A percentile compares a stretch with the other conserved stretches of the same genome.
Evolutionary conservation across 2,888 invertebrate species (phyloP).

Genomic region (Volucella inflata): DNA sequence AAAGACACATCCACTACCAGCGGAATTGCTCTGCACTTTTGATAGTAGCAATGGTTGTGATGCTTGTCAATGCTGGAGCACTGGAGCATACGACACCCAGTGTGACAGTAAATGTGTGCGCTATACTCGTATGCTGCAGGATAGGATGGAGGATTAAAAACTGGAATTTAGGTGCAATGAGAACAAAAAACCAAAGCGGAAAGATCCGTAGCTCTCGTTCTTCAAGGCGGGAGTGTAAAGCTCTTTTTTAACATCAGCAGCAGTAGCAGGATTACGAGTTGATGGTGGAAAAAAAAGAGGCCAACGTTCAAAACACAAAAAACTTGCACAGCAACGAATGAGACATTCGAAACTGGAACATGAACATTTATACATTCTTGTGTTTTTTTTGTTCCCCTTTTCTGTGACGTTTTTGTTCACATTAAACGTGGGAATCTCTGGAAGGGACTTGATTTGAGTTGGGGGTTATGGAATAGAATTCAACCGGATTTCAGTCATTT

Average conservation of each 20-base stretch:
- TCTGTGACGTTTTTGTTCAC: constrained; percentile 10
- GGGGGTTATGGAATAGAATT: constrained; percentile 41
- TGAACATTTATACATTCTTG: constrained; percentile 68
- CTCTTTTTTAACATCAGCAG: constrained; percentile 54
- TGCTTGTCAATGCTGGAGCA: constrained; percentile 54
- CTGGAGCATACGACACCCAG: constrained; percentile 53
- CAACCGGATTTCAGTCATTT: constrained; percentile 42
- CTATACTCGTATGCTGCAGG: constrained; percentile 70
- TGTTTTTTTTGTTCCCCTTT: background rate
- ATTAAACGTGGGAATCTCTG: constrained; percentile 23
- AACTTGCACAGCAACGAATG: constrained; percentile 59
- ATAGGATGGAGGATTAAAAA: constrained; percentile 73
- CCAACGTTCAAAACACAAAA: constrained; percentile 59
- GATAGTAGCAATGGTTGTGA: background rate
- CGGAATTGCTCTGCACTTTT: constrained; percentile 60
- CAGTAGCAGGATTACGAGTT: constrained; percentile 59
- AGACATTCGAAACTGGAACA: constrained; percentile 74
- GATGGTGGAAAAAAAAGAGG: constrained; percentile 48
- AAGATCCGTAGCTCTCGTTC: constrained; percentile 64
- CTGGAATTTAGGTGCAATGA: constrained; percentile 71
- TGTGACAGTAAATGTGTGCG: constrained; percentile 66
- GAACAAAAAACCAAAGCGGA: constrained; percentile 60
- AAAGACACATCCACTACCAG: constrained; percentile 66
- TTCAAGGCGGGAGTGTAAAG: constrained; percentile 65
- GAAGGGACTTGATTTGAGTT: constrained; percentile 41